Evolutionary conservation across 2,888 invertebrate genomes (phyloP).

Genomic region (Steinernema hermaphroditum): DNA sequence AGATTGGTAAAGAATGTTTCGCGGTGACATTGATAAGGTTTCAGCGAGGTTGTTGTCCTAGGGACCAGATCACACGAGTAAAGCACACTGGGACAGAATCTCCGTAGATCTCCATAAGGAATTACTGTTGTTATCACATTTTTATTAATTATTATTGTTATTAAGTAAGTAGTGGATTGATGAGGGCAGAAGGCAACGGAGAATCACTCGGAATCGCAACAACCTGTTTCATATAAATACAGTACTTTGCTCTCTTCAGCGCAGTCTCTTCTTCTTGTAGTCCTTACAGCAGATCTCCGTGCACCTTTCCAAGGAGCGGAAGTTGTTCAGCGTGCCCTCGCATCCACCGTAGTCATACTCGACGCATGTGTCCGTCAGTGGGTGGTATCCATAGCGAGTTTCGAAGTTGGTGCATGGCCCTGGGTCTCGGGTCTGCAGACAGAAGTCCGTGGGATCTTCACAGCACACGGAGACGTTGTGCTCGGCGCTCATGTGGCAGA

Average conservation of each 20-base stretch:
- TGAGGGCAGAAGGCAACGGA: constrained; percentile 30
- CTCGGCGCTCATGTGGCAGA: constrained; percentile 63
- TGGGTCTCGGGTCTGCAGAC: constrained; percentile 58
- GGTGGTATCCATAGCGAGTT: constrained; percentile 60
- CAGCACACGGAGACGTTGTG: constrained; percentile 62
- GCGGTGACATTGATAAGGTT: too few species aligned
- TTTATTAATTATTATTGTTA: too few species aligned
- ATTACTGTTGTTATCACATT: too few species aligned
- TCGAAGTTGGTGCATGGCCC: constrained; percentile 57
- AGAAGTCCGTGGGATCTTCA: constrained; percentile 64
- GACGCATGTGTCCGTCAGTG: constrained; percentile 57
- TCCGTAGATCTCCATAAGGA: too few species aligned
- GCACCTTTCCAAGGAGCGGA: constrained; percentile 60
- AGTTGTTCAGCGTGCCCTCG: constrained; percentile 64
- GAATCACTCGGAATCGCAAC: constrained; percentile 25
- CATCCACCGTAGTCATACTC: constrained; percentile 63
- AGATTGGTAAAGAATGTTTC: too few species aligned
- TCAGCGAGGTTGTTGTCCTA: too few species aligned
- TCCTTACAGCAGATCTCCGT: constrained; percentile 65
- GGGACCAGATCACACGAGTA: too few species aligned
- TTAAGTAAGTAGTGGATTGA: too few species aligned
- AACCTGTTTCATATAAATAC: constrained; percentile 6
- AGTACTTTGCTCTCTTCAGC: constrained; percentile 9
- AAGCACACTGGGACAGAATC: too few species aligned
- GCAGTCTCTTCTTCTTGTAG: constrained; percentile 50